Conservation (phyloP, 2,797 vertebrate genomes). For the Bovichtus diacanthus region DNA sequence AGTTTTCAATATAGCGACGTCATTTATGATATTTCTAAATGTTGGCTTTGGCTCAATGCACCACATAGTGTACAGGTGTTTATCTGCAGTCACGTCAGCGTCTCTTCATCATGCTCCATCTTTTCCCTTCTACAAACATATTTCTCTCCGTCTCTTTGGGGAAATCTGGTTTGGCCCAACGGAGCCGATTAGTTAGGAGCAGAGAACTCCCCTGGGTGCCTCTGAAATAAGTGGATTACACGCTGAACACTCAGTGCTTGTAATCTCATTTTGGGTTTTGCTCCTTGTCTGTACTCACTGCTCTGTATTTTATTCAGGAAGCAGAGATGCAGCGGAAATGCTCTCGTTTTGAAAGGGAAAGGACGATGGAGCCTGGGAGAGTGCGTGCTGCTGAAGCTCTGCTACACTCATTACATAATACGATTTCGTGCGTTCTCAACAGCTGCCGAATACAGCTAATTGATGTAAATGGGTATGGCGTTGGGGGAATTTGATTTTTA, state of each 20-base stretch:
- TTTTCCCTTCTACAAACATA: neutral
- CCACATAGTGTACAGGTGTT: neutral
- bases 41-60: neutral
- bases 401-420: neutral
- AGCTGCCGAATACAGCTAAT: neutral
- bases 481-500: neutral
- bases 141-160: constrained; percentile 24
- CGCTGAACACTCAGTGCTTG: constrained; percentile 63
- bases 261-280: constrained; percentile 74
- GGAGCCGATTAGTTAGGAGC: constrained; percentile 60
- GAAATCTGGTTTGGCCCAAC: constrained; percentile 44
- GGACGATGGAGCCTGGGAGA: too few relatives aligned
- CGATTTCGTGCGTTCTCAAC: neutral
- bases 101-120: neutral
- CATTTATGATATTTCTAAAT: neutral
- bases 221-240: constrained; percentile 77
- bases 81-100: neutral
- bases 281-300: constrained; percentile 62
- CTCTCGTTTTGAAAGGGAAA: constrained; percentile 1
- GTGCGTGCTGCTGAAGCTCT: neutral
- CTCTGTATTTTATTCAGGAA: constrained; percentile 14
- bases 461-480: neutral
- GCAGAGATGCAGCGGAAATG: constrained; percentile 27
- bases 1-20: neutral
- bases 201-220: constrained; percentile 55